phyloP scores from a whole-genome alignment of 1,140 invertebrate genomes.

The Planococcus citri region DNA sequence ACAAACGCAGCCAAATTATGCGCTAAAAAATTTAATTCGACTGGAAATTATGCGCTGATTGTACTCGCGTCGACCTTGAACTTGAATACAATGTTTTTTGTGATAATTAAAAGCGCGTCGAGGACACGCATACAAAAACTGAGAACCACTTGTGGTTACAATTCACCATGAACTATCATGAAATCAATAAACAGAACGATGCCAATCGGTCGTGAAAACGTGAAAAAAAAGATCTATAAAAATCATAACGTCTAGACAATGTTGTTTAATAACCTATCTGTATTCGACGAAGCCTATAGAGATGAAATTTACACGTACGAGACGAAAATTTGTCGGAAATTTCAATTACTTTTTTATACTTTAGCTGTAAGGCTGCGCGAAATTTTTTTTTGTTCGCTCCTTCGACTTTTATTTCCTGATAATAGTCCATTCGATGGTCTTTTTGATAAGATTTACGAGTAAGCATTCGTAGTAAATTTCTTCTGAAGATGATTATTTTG shows the following conservation, averaged over 20 bases:
- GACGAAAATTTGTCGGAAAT: too few relatives aligned
- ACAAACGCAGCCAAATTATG: background rate
- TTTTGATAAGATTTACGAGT: too few relatives aligned
- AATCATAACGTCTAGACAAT: constrained; percentile 3
- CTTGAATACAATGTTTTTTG: background rate
- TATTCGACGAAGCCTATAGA: too few relatives aligned
- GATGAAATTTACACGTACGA: too few relatives aligned
- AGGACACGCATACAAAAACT: background rate
- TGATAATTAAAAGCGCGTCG: background rate
- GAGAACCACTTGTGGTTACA: constrained; percentile 2
- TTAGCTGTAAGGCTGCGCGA: too few relatives aligned
- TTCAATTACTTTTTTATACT: too few relatives aligned
- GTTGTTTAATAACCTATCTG: background rate
- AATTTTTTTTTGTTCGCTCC: too few relatives aligned
- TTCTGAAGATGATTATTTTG: too few relatives aligned
- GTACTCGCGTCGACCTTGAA: background rate
- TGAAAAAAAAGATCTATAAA: background rate
- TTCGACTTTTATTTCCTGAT: too few relatives aligned
- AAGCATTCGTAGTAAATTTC: too few relatives aligned
- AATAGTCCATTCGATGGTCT: too few relatives aligned
- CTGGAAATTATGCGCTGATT: background rate
- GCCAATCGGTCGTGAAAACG: background rate
- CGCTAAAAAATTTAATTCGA: background rate
- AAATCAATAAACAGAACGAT: constrained; percentile 4
- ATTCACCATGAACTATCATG: background rate